Conservation (phyloP, 2,113 vertebrate genomes). For the Paracanthobrama guichenoti region DNA sequence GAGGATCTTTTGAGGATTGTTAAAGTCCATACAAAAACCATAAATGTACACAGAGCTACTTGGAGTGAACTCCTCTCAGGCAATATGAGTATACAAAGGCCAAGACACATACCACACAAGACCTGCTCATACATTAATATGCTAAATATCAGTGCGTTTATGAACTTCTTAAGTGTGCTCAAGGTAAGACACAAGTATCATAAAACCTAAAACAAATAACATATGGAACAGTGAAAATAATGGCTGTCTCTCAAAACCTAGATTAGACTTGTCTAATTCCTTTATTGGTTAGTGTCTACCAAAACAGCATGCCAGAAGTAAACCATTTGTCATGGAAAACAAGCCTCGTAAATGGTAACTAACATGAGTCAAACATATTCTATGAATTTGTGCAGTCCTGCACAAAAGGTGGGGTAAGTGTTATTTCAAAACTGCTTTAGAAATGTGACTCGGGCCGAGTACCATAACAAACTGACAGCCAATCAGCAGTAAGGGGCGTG, state of each 20-base stretch:
- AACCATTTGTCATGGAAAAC: neutral
- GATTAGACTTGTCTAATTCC: neutral
- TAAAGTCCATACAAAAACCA: slow-evolving; percentile 42
- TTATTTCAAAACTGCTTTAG: too few species aligned
- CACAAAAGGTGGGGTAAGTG: too few species aligned
- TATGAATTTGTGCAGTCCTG: neutral
- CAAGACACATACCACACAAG: neutral
- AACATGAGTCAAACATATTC: neutral
- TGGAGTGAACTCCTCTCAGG: slow-evolving; percentile 15
- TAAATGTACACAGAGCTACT: slow-evolving; percentile 40
- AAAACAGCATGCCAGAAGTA: neutral
- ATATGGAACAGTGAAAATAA: neutral
- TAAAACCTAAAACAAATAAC: neutral
- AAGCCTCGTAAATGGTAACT: neutral
- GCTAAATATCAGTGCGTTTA: neutral
- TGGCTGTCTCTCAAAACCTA: neutral
- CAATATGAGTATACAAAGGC: neutral
- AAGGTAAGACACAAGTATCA: neutral
- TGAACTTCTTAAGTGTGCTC: neutral
- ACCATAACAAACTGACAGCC: too few species aligned
- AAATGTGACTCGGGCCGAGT: too few species aligned
- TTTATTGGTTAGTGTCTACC: neutral
- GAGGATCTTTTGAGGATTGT: slow-evolving; percentile 34
- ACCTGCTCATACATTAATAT: neutral
- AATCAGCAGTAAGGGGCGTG: too few species aligned